Base-by-base conservation (phyloP, 1,140 invertebrate species). In the Lepeophtheirus salmonis region DNA sequence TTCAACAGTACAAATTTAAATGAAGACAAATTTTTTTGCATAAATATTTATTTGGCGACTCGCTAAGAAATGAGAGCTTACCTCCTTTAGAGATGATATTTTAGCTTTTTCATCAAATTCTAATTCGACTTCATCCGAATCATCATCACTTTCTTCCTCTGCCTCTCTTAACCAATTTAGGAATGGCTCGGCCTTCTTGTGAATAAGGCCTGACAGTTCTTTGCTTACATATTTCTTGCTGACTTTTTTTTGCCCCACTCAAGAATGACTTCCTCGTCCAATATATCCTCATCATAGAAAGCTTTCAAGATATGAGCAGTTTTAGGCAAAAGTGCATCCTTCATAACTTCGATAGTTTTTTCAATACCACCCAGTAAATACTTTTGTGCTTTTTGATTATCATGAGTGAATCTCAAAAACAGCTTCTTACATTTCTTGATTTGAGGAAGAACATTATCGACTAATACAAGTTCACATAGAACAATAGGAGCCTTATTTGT, bases 131-230 rank as follows among this genome's bases (percentile, higher is more conserved):
- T 83, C 81, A 65, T 80, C 80, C 54, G 83, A 81, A 18, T 81
- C 79, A 3, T 77, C 78, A 14, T 79, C 79, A 24, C 79, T 79
- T 56, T 86, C 83, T 70, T 95, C 89, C 67, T 97, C 90, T 59
- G 95, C 94, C 73, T 97, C 88, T 70, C 89, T 81, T 50, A 98
- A 78, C 95, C 95, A 98, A 66, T 83, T 89, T 10, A 98, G 79
- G 72, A 99, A 95, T 41, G 89, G 89, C 67, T 83, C 79, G 51
- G 89, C 91, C 67, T 88, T 84, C 48, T 83, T 80, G 64, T 91
- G 86, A 70, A 99, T 94, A 67, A 97, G 89, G 62, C 86, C 80
- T 56, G 83, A 83, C 57, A 96, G 71, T 67, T 95, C 87, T 68
- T 89, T 90, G 3, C 80, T 78, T 3, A 95, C 89, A 72, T 91